Conservation (phyloP, 2,797 vertebrate genomes). For the Pipistrellus nathusii region DNA sequence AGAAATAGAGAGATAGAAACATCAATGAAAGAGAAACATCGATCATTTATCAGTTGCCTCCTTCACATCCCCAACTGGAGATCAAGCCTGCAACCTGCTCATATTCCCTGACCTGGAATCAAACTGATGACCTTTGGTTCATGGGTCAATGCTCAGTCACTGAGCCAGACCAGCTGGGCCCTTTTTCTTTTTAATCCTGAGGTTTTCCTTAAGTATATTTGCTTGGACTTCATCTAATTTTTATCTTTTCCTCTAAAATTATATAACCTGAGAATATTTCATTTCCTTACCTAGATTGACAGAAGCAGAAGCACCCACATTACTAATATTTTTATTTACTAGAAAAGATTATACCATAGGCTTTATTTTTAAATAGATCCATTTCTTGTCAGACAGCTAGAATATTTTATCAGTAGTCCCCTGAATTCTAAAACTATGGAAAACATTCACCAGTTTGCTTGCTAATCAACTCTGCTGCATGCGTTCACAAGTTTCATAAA, state of each 20-base stretch:
- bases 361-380: conserved; percentile 81
- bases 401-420: conserved; percentile 83
- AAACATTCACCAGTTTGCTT: conserved; percentile 91
- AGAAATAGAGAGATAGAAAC: too few species aligned
- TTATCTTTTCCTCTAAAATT: conserved; percentile 54
- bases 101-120: too few species aligned
- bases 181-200: neutral
- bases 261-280: conserved; percentile 58
- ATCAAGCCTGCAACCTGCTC: too few species aligned
- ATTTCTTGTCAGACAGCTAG: conserved; percentile 98
- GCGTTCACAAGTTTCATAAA: conserved; percentile 95
- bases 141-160: too few species aligned
- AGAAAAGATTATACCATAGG: conserved; percentile 61
- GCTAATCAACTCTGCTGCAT: conserved; percentile 99
- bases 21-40: too few species aligned
- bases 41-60: too few species aligned
- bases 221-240: conserved; percentile 59
- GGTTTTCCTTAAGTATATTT: conserved; percentile 50
- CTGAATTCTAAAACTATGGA: conserved; percentile 84
- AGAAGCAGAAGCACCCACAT: conserved; percentile 31
- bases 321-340: conserved; percentile 53
- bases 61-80: too few species aligned
- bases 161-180: too few species aligned
- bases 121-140: too few species aligned
- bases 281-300: conserved; percentile 63